Evolutionary conservation across 2,888 invertebrate genomes (phyloP).

Genomic region (Ormia ochracea): DNA sequence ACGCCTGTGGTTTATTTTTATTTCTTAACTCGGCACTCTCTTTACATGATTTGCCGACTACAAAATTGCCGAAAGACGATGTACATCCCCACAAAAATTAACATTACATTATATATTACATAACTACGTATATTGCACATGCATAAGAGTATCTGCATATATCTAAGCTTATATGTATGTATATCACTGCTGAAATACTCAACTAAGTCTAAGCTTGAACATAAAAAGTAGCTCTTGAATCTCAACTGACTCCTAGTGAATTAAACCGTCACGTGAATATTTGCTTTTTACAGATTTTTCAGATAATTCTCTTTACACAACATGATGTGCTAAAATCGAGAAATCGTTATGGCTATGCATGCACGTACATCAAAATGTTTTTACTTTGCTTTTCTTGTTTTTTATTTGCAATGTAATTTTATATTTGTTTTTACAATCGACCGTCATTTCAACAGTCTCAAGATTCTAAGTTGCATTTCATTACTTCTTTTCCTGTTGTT

Average conservation of each 20-base stretch:
- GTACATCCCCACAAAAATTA: too few species aligned
- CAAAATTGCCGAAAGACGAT: too few species aligned
- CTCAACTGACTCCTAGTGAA: constrained; percentile 29
- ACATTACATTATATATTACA: too few species aligned
- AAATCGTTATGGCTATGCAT: constrained; percentile 28
- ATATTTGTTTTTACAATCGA: constrained; percentile 13
- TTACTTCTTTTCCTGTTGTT: constrained; percentile 42
- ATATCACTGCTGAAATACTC: too few species aligned
- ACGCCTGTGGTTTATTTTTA: too few species aligned
- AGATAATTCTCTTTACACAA: constrained; percentile 6
- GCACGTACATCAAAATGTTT: constrained; percentile 7
- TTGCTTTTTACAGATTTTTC: constrained; percentile 8
- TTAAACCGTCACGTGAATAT: constrained; percentile 38
- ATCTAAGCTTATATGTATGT: too few species aligned
- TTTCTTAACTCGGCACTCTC: too few species aligned
- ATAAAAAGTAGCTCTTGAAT: too few species aligned
- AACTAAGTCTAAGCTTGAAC: too few species aligned
- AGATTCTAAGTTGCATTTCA: constrained; percentile 51
- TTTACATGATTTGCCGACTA: too few species aligned
- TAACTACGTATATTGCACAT: too few species aligned
- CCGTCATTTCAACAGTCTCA: constrained; percentile 42
- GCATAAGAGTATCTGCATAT: too few species aligned
- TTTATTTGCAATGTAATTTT: constrained; percentile 22
- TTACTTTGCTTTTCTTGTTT: background rate
- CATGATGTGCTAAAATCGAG: constrained; percentile 7